Evolutionary conservation across 2,797 vertebrate genomes (phyloP).

Genomic region (Cossypha niveicapilla): DNA sequence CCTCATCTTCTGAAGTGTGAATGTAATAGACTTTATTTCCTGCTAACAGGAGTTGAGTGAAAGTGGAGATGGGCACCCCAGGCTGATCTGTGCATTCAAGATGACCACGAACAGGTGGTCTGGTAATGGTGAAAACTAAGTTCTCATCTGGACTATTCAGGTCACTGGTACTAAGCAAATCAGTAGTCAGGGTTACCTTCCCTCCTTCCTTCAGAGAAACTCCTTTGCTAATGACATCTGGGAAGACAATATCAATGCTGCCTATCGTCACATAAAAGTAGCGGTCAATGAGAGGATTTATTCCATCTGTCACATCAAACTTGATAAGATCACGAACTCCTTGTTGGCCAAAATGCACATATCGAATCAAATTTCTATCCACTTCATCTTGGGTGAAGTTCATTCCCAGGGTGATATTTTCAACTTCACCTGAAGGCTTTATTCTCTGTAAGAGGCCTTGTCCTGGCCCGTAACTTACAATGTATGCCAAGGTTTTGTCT

Average conservation of each 20-base stretch:
- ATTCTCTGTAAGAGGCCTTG: slow-evolving; percentile 86
- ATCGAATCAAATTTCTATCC: slow-evolving; percentile 86
- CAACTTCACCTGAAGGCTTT: slow-evolving; percentile 70
- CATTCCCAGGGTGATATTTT: slow-evolving; percentile 90
- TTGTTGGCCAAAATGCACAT: slow-evolving; percentile 87
- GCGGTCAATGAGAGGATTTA: slow-evolving; percentile 92
- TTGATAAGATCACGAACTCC: slow-evolving; percentile 93
- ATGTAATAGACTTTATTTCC: slow-evolving; percentile 96
- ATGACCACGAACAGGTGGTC: slow-evolving; percentile 88
- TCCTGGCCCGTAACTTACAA: slow-evolving; percentile 85
- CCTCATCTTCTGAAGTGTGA: slow-evolving; percentile 92
- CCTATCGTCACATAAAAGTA: slow-evolving; percentile 95
- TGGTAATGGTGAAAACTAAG: slow-evolving; percentile 91
- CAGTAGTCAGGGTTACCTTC: slow-evolving; percentile 89
- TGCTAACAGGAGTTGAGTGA: slow-evolving; percentile 92
- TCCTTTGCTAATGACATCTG: slow-evolving; percentile 92
- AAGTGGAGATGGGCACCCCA: slow-evolving; percentile 85
- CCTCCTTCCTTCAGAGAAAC: slow-evolving; percentile 95
- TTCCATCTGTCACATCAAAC: slow-evolving; percentile 94
- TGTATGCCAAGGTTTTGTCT: slow-evolving; percentile 84
- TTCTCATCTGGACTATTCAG: slow-evolving; percentile 95
- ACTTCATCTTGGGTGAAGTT: slow-evolving; percentile 94
- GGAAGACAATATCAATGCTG: slow-evolving; percentile 91
- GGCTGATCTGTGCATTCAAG: slow-evolving; percentile 90
- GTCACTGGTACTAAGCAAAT: slow-evolving; percentile 93